Evolutionary conservation across 2,797 vertebrate genomes (phyloP).

Genomic region (Propithecus deckenii): DNA sequence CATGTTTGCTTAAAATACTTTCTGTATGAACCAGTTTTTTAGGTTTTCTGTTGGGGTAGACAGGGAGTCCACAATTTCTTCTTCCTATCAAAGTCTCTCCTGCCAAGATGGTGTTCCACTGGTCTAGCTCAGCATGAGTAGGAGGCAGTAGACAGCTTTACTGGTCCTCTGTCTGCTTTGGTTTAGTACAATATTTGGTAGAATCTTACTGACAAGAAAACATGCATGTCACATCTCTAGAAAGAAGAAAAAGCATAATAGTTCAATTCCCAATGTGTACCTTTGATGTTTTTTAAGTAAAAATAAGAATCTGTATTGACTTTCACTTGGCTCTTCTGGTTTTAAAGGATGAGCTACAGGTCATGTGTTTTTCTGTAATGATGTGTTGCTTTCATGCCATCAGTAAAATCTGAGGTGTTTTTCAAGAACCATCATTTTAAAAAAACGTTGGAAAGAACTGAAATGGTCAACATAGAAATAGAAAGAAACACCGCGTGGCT

Average conservation of each 20-base stretch:
- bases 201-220: neutral
- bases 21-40: neutral
- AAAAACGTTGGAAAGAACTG: neutral
- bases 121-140: neutral
- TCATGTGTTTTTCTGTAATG: neutral
- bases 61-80: neutral
- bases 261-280: neutral
- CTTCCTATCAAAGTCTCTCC: neutral
- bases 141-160: neutral
- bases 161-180: neutral
- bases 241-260: neutral
- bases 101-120: neutral
- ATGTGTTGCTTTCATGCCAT: neutral
- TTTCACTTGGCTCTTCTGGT: neutral
- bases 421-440: neutral
- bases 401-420: neutral
- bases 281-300: neutral
- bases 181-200: neutral
- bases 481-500: neutral
- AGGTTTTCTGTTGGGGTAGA: neutral
- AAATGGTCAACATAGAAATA: neutral
- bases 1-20: neutral
- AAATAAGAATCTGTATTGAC: neutral
- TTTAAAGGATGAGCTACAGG: neutral
- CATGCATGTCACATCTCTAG: neutral